Conservation (phyloP, 2,113 vertebrate genomes). For the Gulo gulo region DNA sequence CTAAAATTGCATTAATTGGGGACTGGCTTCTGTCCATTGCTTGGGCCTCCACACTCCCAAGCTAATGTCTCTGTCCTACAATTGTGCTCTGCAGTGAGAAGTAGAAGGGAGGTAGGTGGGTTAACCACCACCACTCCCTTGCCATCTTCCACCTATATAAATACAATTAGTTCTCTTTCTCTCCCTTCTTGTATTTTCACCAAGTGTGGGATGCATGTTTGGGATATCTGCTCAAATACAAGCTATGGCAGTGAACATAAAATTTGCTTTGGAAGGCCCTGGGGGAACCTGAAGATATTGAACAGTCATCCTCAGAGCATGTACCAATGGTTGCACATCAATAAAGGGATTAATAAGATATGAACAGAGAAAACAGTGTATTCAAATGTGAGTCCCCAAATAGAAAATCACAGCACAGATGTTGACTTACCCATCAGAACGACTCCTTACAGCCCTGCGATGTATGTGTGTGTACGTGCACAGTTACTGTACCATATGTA, state of each 20-base stretch:
- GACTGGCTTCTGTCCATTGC: background rate
- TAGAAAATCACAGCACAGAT: conserved; percentile 5
- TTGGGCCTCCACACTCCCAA: background rate
- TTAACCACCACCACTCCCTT: background rate
- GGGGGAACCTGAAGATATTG: background rate
- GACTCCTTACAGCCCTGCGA: background rate
- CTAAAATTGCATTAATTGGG: background rate
- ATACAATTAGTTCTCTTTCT: background rate
- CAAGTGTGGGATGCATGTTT: background rate
- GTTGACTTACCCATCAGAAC: background rate
- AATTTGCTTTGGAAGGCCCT: background rate
- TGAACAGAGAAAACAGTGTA: background rate
- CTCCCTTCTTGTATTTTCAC: background rate
- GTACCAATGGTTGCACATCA: background rate
- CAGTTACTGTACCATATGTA: background rate
- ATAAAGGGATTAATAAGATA: background rate
- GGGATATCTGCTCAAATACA: background rate
- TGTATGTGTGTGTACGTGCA: background rate
- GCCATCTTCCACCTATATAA: background rate
- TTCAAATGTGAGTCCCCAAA: background rate
- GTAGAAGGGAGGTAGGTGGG: background rate
- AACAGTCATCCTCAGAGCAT: background rate
- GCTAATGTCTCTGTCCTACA: background rate
- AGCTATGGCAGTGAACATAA: background rate
- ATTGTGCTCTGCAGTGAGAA: background rate